Evolutionary conservation across 2,888 invertebrate species (phyloP), one percentile per base, ranked within the genome.

Genomic region (Eupithecia subumbrata): DNA sequence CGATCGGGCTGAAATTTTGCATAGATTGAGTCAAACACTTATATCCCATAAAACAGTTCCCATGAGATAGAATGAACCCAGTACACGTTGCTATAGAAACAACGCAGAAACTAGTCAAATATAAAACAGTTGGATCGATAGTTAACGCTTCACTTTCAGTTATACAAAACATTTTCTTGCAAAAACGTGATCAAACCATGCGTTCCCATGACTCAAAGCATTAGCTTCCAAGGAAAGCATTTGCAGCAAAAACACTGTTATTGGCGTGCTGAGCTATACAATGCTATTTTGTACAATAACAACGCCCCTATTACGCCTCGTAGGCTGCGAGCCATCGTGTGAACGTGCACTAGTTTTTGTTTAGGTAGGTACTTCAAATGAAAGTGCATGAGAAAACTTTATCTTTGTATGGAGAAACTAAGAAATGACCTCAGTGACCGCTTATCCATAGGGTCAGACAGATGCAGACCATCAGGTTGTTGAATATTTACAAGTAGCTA

Each of bases 331-430:
- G 84, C 81, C 85, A 83, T 86, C 93, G 94, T 94, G 94, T 91
- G 95, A 94, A 92, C 90, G 86, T 82, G 88, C 87, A 86, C 87
- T 79, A 87, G 87, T 92, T 94, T 93, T 94, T 93, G 89, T 87
- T 89, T 86, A n/a, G n/a, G n/a, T n/a, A n/a, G n/a, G n/a, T n/a
- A 88, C 82, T 89, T 89, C 88, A 91, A 94, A 95, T 93, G 95
- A 95, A 95, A 94, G 95, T 90, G 89, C 89, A 90, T 92, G 92
- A 94, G 94, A 90, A 94, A 94, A 93, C 88, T 84, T 86, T 85
- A 88, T 88, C 85, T 86, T 86, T 86, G 72, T 84, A 82, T 77
- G 71, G 90, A 90, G 90, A 93, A 92, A 93, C 91, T 88, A 85
- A 89, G 88, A 91, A 92, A 91, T 94, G 92, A 93, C 93, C 91